Conservation (phyloP, 2,113 vertebrate genomes). For the Podarcis muralis region DNA sequence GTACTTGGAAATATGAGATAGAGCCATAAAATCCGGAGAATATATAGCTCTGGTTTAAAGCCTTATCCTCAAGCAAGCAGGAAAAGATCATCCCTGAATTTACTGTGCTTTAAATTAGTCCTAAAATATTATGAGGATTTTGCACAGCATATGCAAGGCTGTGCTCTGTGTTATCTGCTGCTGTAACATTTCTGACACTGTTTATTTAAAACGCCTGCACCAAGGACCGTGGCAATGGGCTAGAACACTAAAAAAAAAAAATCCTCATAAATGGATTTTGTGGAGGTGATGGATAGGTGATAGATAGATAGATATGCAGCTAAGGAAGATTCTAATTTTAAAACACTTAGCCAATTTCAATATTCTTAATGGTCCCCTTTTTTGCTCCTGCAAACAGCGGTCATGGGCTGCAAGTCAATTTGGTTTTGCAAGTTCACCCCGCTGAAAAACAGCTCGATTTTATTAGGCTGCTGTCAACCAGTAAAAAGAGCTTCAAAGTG, state of each 20-base stretch:
- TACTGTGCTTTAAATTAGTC: not conserved
- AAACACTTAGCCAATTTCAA: not conserved
- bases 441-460: not conserved
- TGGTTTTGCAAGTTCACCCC: not conserved
- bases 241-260: not conserved
- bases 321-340: not conserved
- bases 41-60: not conserved
- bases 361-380: not conserved
- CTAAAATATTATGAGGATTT: not conserved
- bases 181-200: not conserved
- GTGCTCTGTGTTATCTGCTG: not conserved
- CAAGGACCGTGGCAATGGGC: not conserved
- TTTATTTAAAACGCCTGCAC: not conserved
- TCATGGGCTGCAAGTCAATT: not conserved
- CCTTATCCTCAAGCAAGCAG: not conserved
- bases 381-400: not conserved
- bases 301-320: too few relatives aligned
- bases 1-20: not conserved
- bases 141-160: not conserved
- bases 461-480: not conserved
- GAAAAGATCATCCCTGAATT: not conserved
- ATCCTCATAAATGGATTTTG: not conserved
- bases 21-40: not conserved
- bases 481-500: not conserved
- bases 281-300: not conserved